Evolutionary conservation across 2,888 invertebrate genomes (phyloP), one percentile per base, ranked within the genome.

Genomic region (Drosophila kanekoi): DNA sequence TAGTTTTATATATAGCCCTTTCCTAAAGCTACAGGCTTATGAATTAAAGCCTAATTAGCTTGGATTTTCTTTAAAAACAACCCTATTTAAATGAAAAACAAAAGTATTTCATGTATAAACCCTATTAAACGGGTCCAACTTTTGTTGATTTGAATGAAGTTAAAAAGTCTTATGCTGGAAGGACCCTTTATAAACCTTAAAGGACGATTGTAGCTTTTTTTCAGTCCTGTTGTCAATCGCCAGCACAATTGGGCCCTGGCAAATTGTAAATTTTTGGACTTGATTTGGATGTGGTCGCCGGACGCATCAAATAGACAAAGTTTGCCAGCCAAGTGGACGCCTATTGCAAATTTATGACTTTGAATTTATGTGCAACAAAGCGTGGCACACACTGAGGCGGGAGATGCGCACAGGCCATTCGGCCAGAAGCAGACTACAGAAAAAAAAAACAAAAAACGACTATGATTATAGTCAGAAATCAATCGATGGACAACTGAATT

Each of bases 331-430:
- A 69, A 37, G 44, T 53, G 65, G 85, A 86, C 85, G 85, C 90
- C 85, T 73, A 70, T 77, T 64, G 58, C 61, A 77, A 73, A 85
- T 89, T 89, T 89, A 89, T 88, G 87, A 71, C 81, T 82, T 65
- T 71, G 80, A 86, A 75, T 83, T 73, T 60, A 73, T 82, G 89
- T 86, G 86, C 89, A 82, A 61, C 89, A 84, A 71, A 77, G 87
- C 88, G 70, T 79, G 89, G 64, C 83, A 58, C 76, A 70, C 51
- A 28, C 28, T 53, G 53, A 45, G 51, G n/a, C 52, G 37, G 14
- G 10, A 10, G 4, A 23, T n/a, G 14, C 4, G 4, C 16, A 14
- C 11, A 16, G 40, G 18, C 14, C 18, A 16, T 16, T 28, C 14
- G 3, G 41, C 47, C 4, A 32, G 16, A 18, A 51, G 23, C 18